Conservation (phyloP, 2,888 invertebrate genomes). For the Sisyra nigra region DNA sequence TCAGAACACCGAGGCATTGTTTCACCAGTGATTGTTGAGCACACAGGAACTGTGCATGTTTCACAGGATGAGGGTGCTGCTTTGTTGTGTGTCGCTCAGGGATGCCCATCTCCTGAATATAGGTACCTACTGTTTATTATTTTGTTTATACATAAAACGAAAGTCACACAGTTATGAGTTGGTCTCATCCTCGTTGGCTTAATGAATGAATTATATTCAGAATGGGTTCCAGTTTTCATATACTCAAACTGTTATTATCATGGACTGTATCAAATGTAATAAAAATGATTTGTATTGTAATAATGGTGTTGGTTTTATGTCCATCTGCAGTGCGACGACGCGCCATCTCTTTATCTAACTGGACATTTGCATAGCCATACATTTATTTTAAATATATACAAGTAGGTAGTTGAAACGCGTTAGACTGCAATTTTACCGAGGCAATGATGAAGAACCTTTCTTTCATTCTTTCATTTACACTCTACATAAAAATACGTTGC, state of each 20-base stretch:
- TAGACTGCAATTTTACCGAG: too few relatives aligned
- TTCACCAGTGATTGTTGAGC: constrained; percentile 54
- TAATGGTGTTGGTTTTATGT: constrained; percentile 3
- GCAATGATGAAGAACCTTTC: too few relatives aligned
- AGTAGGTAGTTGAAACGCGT: too few relatives aligned
- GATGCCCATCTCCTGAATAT: constrained; percentile 63
- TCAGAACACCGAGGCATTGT: constrained; percentile 56
- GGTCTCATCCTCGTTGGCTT: background rate
- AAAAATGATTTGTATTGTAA: constrained; percentile 3
- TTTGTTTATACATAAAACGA: constrained; percentile 3
- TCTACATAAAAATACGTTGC: too few relatives aligned
- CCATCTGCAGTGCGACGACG: constrained; percentile 6
- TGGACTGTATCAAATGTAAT: background rate
- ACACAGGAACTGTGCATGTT: constrained; percentile 50
- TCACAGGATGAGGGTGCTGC: constrained; percentile 60
- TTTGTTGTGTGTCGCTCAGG: constrained; percentile 62
- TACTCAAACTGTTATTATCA: background rate
- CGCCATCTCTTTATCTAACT: background rate
- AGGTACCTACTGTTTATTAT: constrained; percentile 32
- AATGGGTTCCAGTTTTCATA: background rate
- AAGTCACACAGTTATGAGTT: background rate
- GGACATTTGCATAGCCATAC: constrained; percentile 1
- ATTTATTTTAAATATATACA: background rate
- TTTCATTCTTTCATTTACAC: too few relatives aligned
- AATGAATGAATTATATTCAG: background rate